These are phyloP conservation scores for Drosophila mayaguana DNA, from an alignment of 2,888 invertebrate genomes.

Conservation along the genomic window DNA sequence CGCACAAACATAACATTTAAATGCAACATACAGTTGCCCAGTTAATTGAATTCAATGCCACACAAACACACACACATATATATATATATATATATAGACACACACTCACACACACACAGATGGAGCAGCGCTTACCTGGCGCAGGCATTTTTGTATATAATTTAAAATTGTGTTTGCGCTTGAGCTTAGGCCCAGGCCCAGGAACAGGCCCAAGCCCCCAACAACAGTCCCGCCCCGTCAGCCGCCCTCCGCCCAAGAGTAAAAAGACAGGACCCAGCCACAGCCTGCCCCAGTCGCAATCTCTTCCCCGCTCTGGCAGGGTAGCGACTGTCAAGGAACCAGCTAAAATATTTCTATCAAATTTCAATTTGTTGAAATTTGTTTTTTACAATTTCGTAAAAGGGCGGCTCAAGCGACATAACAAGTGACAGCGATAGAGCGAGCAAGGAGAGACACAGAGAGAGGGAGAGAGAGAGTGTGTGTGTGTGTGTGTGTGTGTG, in stretches of 20 bases:
- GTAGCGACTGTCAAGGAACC: conserved; percentile 26
- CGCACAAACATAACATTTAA: conserved; percentile 36
- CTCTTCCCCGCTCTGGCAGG: not conserved
- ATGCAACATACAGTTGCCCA: conserved; percentile 54
- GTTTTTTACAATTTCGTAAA: conserved; percentile 58
- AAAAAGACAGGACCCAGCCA: conserved; percentile 3
- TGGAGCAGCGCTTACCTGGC: conserved; percentile 51
- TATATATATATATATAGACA: no score
- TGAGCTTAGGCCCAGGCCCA: conserved; percentile 55
- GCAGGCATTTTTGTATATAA: conserved; percentile 58
- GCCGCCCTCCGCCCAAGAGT: not conserved
- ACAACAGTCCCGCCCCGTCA: not conserved
- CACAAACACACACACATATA: conserved; percentile 21
- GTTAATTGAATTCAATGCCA: conserved; percentile 63
- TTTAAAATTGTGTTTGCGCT: conserved; percentile 72
- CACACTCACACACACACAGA: not conserved
- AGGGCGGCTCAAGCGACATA: conserved; percentile 14
- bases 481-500: not conserved
- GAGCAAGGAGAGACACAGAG: not conserved
- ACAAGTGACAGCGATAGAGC: conserved; percentile 3
- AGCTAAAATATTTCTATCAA: conserved; percentile 74
- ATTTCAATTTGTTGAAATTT: conserved; percentile 77
- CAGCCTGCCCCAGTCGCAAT: not conserved
- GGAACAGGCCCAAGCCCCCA: conserved; percentile 25
- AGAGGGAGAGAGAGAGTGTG: not conserved